phyloP scores from a whole-genome alignment of 30 jellyfish, hydroid and myxozoan genomes.

The Aurelia sp. region DNA sequence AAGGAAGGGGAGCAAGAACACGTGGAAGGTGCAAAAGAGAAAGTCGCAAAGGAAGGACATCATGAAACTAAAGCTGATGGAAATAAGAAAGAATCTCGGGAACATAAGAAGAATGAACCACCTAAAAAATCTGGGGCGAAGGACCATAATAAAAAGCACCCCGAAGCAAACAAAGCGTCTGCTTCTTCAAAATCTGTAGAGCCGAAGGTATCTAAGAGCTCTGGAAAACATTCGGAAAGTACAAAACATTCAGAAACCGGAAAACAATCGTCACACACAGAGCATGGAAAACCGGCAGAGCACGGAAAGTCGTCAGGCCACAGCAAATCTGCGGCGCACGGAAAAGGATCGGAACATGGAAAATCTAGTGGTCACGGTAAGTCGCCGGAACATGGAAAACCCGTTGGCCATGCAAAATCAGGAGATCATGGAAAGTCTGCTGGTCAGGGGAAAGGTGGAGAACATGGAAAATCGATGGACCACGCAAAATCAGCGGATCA shows the following conservation, averaged over 20 bases:
- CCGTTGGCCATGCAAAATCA: slow-evolving; percentile 1
- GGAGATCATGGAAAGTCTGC: not conserved
- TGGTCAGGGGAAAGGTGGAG: slow-evolving; percentile 3
- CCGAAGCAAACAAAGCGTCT: slow-evolving; percentile 3
- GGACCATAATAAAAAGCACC: slow-evolving; percentile 35
- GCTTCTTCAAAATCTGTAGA: slow-evolving; percentile 18
- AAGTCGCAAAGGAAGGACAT: not conserved
- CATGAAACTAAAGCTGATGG: slow-evolving; percentile 23
- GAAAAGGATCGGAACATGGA: slow-evolving; percentile 10
- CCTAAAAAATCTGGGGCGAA: slow-evolving; percentile 18
- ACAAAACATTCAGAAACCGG: slow-evolving; percentile 6
- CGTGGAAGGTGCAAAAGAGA: slow-evolving; percentile 9
- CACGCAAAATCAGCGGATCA: slow-evolving; percentile 5
- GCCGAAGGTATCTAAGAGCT: slow-evolving; percentile 12
- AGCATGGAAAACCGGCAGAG: slow-evolving; percentile 2
- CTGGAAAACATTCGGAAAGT: slow-evolving; percentile 22
- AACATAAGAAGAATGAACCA: slow-evolving; percentile 12
- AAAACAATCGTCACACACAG: not conserved
- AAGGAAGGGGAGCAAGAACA: slow-evolving; percentile 39
- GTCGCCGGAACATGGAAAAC: slow-evolving; percentile 15
- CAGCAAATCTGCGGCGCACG: slow-evolving; percentile 7
- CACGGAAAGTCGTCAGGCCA: slow-evolving; percentile 1
- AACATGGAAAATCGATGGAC: not conserved
- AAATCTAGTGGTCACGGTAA: slow-evolving; percentile 8
- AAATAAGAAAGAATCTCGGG: slow-evolving; percentile 33